Percentiles rank a stretch among this genome's conserved stretches.
Evolutionary conservation across 2,888 invertebrate species (phyloP).

Genomic region (Minunthozetes semirufus): DNA sequence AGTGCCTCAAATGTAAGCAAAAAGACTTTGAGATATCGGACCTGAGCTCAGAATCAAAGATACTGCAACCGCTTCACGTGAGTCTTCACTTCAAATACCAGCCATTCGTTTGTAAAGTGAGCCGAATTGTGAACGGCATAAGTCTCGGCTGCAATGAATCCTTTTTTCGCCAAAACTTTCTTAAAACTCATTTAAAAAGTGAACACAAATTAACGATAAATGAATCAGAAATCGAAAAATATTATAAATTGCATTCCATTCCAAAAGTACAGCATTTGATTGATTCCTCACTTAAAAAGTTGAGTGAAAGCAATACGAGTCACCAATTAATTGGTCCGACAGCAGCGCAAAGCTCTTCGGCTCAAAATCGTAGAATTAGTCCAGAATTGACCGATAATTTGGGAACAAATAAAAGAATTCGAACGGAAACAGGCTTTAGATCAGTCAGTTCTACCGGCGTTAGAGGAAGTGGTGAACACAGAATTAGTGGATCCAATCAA

Average conservation of each 20-base stretch:
- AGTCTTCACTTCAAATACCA: neutral
- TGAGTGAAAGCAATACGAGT: neutral
- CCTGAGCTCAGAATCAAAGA: neutral
- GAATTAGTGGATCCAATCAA: neutral
- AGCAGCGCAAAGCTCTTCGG: neutral
- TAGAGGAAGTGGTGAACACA: neutral
- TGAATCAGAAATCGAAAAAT: neutral
- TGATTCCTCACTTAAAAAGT: neutral
- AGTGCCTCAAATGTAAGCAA: neutral
- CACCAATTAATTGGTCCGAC: neutral
- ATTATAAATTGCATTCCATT: neutral
- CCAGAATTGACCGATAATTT: too few relatives aligned
- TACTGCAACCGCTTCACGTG: neutral
- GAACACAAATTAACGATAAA: neutral
- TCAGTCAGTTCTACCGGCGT: neutral
- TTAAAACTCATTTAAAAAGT: conserved; percentile 4
- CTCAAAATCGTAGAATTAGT: too few relatives aligned
- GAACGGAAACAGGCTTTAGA: neutral
- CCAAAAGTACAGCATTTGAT: neutral
- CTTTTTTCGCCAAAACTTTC: neutral
- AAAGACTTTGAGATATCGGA: neutral
- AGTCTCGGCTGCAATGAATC: neutral
- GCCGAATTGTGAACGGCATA: neutral
- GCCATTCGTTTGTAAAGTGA: neutral
- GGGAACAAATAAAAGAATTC: too few relatives aligned